A percentile compares a stretch with the other conserved stretches of the same genome.
Conservation (phyloP, 2,888 invertebrate genomes). For the Synanthedon formicaeformis region DNA sequence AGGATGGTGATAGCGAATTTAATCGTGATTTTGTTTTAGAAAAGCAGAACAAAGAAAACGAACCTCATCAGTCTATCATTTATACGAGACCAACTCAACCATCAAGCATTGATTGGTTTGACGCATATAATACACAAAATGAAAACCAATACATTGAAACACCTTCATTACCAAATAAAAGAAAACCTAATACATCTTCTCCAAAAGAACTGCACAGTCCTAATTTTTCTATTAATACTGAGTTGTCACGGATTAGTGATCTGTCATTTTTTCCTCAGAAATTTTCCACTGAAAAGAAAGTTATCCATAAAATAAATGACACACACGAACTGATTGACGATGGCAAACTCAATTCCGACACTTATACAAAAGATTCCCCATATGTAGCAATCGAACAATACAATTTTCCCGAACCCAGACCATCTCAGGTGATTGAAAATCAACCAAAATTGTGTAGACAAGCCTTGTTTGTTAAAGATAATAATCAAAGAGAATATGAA, state of each 20-base stretch:
- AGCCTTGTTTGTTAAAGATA: conserved; percentile 47
- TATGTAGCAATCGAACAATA: conserved; percentile 30
- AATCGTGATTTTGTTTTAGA: conserved; percentile 46
- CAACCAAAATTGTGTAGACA: conserved; percentile 45
- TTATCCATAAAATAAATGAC: conserved; percentile 37
- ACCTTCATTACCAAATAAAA: conserved; percentile 32
- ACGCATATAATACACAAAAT: conserved; percentile 25
- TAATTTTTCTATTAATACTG: conserved; percentile 61
- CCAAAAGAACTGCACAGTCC: conserved; percentile 58
- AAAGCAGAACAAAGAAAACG: conserved; percentile 43
- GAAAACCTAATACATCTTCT: conserved; percentile 59
- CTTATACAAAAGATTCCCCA: conserved; percentile 66
- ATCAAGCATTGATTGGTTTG: conserved; percentile 36
- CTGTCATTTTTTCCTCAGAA: conserved; percentile 53
- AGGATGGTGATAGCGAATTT: conserved; percentile 49
- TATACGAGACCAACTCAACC: conserved; percentile 39
- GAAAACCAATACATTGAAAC: conserved; percentile 27
- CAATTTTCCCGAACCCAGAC: conserved; percentile 24
- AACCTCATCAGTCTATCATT: conserved; percentile 45
- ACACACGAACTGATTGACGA: conserved; percentile 45
- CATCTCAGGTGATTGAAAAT: conserved; percentile 33
- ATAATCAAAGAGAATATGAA: conserved; percentile 29
- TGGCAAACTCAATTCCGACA: conserved; percentile 55
- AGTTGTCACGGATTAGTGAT: conserved; percentile 59
- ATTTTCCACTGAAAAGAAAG: conserved; percentile 59